These are phyloP conservation scores for Psilanteris sp. DNA, from an alignment of 1,140 invertebrate genomes.

Conservation along the genomic window DNA sequence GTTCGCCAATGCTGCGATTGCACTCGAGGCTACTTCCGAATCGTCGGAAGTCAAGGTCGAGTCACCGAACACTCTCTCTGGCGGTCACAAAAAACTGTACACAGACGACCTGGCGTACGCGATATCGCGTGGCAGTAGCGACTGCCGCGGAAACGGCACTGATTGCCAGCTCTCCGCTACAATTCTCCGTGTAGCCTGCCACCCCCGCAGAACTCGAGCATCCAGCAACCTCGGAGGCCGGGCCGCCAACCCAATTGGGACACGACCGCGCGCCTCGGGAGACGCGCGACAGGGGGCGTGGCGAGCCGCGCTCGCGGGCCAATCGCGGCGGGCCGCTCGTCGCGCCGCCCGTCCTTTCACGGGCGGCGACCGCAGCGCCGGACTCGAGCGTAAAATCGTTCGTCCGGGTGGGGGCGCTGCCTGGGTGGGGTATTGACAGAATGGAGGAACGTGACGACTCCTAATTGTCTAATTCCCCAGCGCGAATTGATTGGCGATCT, in stretches of 20 bases:
- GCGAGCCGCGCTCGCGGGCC: slow-evolving; percentile 13
- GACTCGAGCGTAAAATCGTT: slow-evolving; percentile 26
- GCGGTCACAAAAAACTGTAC: slow-evolving; percentile 42
- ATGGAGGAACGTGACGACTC: slow-evolving; percentile 78
- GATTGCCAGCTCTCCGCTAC: slow-evolving; percentile 74
- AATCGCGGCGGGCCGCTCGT: slow-evolving; percentile 20
- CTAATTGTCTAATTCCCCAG: slow-evolving; percentile 81
- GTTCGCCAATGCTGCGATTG: no score
- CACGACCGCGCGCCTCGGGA: slow-evolving; percentile 29
- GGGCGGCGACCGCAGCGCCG: slow-evolving; percentile 29
- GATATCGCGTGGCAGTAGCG: slow-evolving; percentile 75
- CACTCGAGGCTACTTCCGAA: neutral
- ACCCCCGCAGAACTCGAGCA: slow-evolving; percentile 72
- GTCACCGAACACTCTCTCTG: slow-evolving; percentile 1
- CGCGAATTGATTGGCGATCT: slow-evolving; percentile 77
- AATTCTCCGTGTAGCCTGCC: slow-evolving; percentile 61
- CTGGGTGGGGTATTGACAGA: slow-evolving; percentile 55
- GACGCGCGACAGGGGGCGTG: slow-evolving; percentile 17
- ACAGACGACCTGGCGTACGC: slow-evolving; percentile 53
- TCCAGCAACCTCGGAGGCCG: slow-evolving; percentile 67
- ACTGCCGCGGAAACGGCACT: slow-evolving; percentile 79
- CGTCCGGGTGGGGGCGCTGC: slow-evolving; percentile 15
- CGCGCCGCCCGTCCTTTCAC: slow-evolving; percentile 23
- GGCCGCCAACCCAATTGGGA: slow-evolving; percentile 33
- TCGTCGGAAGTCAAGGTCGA: slow-evolving; percentile 10